These are phyloP conservation scores for Venturia canescens DNA, from an alignment of 1,140 invertebrate genomes.

Conservation along the genomic window DNA sequence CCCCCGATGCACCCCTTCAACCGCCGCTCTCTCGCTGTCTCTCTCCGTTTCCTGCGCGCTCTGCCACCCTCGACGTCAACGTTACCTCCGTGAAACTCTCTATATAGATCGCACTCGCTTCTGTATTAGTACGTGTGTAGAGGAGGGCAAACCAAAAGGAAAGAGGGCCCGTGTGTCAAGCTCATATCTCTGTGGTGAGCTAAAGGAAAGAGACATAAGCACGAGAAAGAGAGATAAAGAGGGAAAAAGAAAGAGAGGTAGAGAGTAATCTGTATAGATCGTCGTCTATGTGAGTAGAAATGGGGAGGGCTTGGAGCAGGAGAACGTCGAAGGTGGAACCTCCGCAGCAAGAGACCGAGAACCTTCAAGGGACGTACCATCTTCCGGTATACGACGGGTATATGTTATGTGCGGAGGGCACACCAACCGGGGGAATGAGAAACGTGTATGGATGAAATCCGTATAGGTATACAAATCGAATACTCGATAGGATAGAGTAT, in stretches of 20 bases:
- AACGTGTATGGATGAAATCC: not conserved
- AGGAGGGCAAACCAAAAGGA: slow-evolving; percentile 34
- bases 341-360: slow-evolving; percentile 35
- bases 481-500: not conserved
- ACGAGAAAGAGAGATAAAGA: not conserved
- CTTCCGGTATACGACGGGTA: slow-evolving; percentile 51
- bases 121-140: slow-evolving; percentile 22
- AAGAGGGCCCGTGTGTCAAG: slow-evolving; percentile 30
- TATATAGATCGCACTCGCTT: slow-evolving; percentile 38
- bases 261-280: slow-evolving; percentile 27
- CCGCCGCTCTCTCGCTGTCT: slow-evolving; percentile 24
- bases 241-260: slow-evolving; percentile 32
- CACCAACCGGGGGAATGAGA: slow-evolving; percentile 15
- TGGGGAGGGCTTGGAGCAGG: slow-evolving; percentile 35
- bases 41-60: slow-evolving; percentile 40
- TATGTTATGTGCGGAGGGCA: slow-evolving; percentile 39
- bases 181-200: slow-evolving; percentile 33
- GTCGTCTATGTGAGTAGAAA: slow-evolving; percentile 38
- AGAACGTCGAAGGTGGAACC: slow-evolving; percentile 50
- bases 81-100: slow-evolving; percentile 64
- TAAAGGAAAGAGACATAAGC: not conserved
- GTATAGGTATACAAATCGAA: not conserved
- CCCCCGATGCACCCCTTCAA: slow-evolving; percentile 59
- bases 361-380: slow-evolving; percentile 53
- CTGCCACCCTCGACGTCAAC: slow-evolving; percentile 61